Evolutionary conservation across 2,888 invertebrate species (phyloP).

Genomic region (Choristoneura rosaceana): DNA sequence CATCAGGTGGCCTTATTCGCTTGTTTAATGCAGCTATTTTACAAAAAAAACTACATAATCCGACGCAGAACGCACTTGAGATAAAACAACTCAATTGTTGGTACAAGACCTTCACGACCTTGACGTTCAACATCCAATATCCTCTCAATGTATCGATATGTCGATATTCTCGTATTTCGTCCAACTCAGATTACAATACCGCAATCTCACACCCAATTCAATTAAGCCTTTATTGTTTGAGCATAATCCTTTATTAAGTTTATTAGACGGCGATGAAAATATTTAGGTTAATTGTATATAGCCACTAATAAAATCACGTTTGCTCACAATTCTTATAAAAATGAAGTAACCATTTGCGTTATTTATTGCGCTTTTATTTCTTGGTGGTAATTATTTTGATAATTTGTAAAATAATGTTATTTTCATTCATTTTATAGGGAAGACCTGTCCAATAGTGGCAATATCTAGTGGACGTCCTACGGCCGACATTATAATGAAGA

Average conservation of each 20-base stretch:
- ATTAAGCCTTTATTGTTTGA: conserved; percentile 33
- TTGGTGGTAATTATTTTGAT: background rate
- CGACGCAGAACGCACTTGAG: no score
- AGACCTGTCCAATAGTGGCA: no score
- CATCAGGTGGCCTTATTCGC: no score
- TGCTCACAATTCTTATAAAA: conserved; percentile 1
- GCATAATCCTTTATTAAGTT: conserved; percentile 5
- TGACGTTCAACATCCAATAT: conserved; percentile 21
- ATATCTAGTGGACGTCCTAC: no score
- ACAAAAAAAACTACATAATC: no score
- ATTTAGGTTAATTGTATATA: conserved; percentile 20
- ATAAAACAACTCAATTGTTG: background rate
- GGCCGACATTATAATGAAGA: no score
- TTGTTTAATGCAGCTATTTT: no score
- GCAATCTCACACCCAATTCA: conserved; percentile 37
- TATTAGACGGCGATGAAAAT: background rate
- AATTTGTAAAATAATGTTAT: background rate
- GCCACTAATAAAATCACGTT: conserved; percentile 2
- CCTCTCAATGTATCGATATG: conserved; percentile 7
- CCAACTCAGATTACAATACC: conserved; percentile 32
- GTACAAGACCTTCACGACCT: conserved; percentile 21
- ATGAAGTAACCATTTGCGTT: background rate
- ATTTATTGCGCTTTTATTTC: conserved; percentile 2
- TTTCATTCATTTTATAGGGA: background rate
- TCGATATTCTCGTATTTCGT: conserved; percentile 21